A percentile compares a stretch with the other conserved stretches of the same genome.
phyloP scores from a whole-genome alignment of 1,140 invertebrate genomes.

The Brachionus plicatilis region DNA sequence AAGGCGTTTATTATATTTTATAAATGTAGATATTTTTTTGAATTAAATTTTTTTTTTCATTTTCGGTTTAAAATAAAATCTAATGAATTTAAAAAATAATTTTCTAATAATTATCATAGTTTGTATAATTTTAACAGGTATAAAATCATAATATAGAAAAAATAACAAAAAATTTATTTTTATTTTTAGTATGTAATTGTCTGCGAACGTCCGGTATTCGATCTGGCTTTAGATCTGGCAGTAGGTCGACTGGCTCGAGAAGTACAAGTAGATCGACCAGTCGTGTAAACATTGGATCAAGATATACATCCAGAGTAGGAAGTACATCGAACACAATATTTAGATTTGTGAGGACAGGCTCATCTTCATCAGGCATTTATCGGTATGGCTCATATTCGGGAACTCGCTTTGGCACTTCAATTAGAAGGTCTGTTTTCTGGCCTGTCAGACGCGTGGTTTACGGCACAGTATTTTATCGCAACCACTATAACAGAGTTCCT shows the following conservation, averaged over 20 bases:
- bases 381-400: not conserved
- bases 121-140: not conserved
- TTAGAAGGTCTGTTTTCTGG: conserved; percentile 15
- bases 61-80: not conserved
- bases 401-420: conserved; percentile 12
- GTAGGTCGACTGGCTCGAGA: not conserved
- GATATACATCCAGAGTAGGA: conserved; percentile 2
- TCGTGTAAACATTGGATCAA: not conserved
- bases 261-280: not conserved
- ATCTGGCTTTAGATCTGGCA: not conserved
- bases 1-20: too few relatives aligned
- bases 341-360: not conserved
- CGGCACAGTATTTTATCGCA: not conserved
- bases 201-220: not conserved
- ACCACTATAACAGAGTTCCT: conserved; percentile 1
- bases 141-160: not conserved
- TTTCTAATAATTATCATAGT: not conserved
- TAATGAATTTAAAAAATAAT: not conserved
- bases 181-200: not conserved
- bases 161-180: not conserved
- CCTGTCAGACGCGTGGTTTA: conserved; percentile 38
- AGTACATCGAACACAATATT: not conserved
- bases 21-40: not conserved
- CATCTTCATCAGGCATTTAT: not conserved
- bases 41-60: not conserved